phyloP scores from a whole-genome alignment of 2,888 invertebrate species.

The Lutraria lutraria region DNA sequence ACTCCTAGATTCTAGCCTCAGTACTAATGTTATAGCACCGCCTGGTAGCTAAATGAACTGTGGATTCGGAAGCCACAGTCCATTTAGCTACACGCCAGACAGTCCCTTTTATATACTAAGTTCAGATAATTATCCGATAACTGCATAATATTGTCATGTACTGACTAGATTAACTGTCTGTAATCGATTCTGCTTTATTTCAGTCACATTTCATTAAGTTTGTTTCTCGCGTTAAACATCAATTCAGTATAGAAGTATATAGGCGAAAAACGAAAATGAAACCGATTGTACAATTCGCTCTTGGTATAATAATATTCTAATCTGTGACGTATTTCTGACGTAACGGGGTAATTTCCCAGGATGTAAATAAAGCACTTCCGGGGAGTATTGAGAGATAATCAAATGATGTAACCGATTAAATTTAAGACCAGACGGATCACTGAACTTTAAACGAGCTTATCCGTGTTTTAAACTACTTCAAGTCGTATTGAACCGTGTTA shows the following conservation, averaged over 20 bases:
- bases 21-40: no score
- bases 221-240: no score
- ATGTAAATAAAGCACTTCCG: slow-evolving; percentile 51
- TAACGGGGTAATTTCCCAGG: slow-evolving; percentile 51
- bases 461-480: neutral
- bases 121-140: no score
- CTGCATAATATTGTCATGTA: no score
- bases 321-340: slow-evolving; percentile 48
- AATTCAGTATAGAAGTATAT: neutral
- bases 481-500: neutral
- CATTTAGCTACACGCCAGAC: no score
- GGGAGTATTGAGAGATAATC: neutral
- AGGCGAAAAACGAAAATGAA: neutral
- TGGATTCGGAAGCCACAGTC: no score
- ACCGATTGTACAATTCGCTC: neutral
- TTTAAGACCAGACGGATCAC: neutral
- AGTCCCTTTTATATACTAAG: no score
- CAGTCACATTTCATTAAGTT: no score
- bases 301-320: neutral
- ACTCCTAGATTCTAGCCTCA: no score
- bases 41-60: no score
- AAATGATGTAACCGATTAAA: neutral
- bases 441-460: neutral
- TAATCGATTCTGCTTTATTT: no score
- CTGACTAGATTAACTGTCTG: no score